Base-by-base conservation (phyloP, 2,113 vertebrate species). In the Amia ocellicauda region DNA sequence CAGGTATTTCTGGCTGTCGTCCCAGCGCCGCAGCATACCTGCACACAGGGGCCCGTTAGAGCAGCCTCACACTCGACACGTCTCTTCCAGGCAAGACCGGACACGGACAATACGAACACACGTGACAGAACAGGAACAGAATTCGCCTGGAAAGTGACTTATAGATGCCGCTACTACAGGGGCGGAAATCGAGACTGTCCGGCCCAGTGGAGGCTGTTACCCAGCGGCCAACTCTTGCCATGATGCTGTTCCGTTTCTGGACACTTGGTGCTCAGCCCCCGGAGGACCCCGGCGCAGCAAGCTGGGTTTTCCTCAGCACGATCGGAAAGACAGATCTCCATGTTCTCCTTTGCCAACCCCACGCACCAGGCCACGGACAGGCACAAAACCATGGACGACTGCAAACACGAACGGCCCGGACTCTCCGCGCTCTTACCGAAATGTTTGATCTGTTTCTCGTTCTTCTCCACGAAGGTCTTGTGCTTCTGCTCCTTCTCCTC, bases 11-110 rank as follows among this genome's bases (percentile, higher is more conserved):
- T 96, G 96, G 79, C 94, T 97, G 86, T 98, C 95, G 0, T 97
- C 94, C 95, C 96, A 98, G 31, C 94, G 94, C 26, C 86, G 85
- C 61, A 98, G 69, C 96, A 98, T 98, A 28, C 95, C 94, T 97
- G 69, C n/a, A 58, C 54, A 23, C 28, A 59, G 65, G n/a, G 59
- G 17, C 51, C 8, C 17, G 62, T 26, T 20, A 3, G 62, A 36
- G 28, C 7, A 60, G 2, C n/a, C 0, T 40, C 1, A n/a, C 8
- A 11, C 31, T 36, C 31, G 11, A 36, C 42, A 64, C 27, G 62
- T n/a, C n/a, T n/a, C n/a, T n/a, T 19, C 20, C 14, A 14, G 27
- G 2, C 31, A 26, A 20, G n/a, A n/a, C n/a, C n/a, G n/a, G n/a
- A n/a, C n/a, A 7, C 50, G n/a, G 4, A n/a, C n/a, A 4, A 52